These are phyloP conservation scores for Abrostola tripartita DNA, from an alignment of 2,888 invertebrate genomes.

Conservation along the genomic window DNA sequence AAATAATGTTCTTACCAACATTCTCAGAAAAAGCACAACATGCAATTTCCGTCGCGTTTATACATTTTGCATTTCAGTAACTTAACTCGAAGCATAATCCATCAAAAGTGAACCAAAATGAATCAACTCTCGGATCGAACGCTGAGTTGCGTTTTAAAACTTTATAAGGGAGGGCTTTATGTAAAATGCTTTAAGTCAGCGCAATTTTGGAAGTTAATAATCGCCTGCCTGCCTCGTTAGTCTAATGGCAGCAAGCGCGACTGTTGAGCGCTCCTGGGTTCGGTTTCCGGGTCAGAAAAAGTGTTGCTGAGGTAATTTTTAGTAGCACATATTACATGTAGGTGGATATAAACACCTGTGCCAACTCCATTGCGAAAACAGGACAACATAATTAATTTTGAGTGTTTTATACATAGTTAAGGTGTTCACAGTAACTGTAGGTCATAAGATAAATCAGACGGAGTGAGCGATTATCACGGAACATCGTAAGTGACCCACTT, in stretches of 20 bases:
- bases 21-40: conserved; percentile 31
- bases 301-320: conserved; percentile 6
- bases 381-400: conserved; percentile 20
- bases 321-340: too few species aligned
- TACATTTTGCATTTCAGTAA: conserved; percentile 34
- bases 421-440: conserved; percentile 68
- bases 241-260: too few species aligned
- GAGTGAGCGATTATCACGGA: conserved; percentile 64
- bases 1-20: too few species aligned
- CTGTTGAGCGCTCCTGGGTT: conserved; percentile 11
- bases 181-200: conserved; percentile 25
- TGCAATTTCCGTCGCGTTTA: conserved; percentile 9
- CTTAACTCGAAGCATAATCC: conserved; percentile 39
- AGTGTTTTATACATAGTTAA: conserved; percentile 60
- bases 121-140: conserved; percentile 37
- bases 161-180: conserved; percentile 26
- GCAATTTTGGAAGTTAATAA: conserved; percentile 54
- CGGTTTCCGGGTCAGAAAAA: neutral
- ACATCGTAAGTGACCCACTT: conserved; percentile 52
- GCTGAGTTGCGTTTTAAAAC: conserved; percentile 52
- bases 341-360: too few species aligned
- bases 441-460: conserved; percentile 71
- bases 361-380: too few species aligned
- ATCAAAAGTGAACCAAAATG: conserved; percentile 40
- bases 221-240: neutral